Conservation (phyloP, 2,797 vertebrate species). For the Dallia pectoralis region DNA sequence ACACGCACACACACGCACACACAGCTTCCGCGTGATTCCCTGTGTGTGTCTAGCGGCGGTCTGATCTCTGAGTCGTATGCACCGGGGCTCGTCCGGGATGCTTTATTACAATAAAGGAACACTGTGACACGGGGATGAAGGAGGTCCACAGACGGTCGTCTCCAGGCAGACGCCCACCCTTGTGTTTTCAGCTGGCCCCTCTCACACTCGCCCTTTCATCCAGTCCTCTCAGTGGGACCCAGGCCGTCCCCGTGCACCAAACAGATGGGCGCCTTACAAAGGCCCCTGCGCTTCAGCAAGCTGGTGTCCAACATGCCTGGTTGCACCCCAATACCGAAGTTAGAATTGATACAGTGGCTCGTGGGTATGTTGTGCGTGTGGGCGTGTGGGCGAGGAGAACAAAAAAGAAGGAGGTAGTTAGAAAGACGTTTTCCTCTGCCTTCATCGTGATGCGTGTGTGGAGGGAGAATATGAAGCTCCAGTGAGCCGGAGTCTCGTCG, state of each 20-base stretch:
- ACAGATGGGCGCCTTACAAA: slow-evolving; percentile 96
- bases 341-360: slow-evolving; percentile 95
- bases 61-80: slow-evolving; percentile 71
- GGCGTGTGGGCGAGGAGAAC: slow-evolving; percentile 74
- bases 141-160: slow-evolving; percentile 59
- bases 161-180: slow-evolving; percentile 65
- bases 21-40: slow-evolving; percentile 45
- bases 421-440: slow-evolving; percentile 79
- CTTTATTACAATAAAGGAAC: slow-evolving; percentile 65
- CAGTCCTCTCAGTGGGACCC: slow-evolving; percentile 65
- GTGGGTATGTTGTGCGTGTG: slow-evolving; percentile 81
- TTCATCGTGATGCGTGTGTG: not conserved
- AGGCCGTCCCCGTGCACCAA: slow-evolving; percentile 78
- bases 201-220: slow-evolving; percentile 67
- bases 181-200: slow-evolving; percentile 70
- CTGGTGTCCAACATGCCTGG: slow-evolving; percentile 97
- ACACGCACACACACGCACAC: slow-evolving; percentile 11
- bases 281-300: slow-evolving; percentile 85
- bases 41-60: slow-evolving; percentile 59
- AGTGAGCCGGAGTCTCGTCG: slow-evolving; percentile 61
- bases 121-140: slow-evolving; percentile 21
- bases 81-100: slow-evolving; percentile 51
- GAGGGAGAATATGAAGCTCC: slow-evolving; percentile 1
- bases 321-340: slow-evolving; percentile 91
- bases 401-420: slow-evolving; percentile 72